Conservation (phyloP, 2,113 vertebrate genomes). For the Periophthalmus modestus region DNA sequence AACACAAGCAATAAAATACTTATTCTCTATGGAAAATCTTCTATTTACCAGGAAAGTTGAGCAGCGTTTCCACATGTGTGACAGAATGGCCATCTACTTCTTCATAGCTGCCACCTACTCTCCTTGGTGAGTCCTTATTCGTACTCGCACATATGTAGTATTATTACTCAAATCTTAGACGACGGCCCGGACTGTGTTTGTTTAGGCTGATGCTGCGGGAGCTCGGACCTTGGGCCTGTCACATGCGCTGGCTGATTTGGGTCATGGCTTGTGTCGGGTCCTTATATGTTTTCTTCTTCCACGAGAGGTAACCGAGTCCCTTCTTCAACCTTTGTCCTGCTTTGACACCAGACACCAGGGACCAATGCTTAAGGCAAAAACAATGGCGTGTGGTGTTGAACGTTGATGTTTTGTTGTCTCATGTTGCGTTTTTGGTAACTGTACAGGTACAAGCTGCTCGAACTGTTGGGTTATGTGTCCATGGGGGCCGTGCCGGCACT, state of each 20-base stretch:
- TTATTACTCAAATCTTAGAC: not conserved
- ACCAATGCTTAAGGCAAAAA: slow-evolving; percentile 40
- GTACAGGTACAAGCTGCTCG: slow-evolving; percentile 92
- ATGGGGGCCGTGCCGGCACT: slow-evolving; percentile 91
- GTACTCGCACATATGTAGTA: not conserved
- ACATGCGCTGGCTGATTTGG: slow-evolving; percentile 95
- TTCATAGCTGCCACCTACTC: slow-evolving; percentile 92
- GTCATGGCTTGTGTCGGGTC: slow-evolving; percentile 86
- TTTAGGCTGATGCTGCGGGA: slow-evolving; percentile 88
- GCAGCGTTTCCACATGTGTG: slow-evolving; percentile 91
- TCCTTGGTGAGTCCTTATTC: slow-evolving; percentile 84
- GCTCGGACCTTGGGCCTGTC: slow-evolving; percentile 86
- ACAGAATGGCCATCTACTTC: slow-evolving; percentile 95
- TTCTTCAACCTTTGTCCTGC: not conserved
- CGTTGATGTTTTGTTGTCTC: slow-evolving; percentile 12
- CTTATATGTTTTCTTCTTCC: slow-evolving; percentile 87
- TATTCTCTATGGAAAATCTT: too few relatives aligned
- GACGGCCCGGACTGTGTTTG: too few relatives aligned
- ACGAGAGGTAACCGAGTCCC: slow-evolving; percentile 81
- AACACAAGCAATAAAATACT: too few relatives aligned
- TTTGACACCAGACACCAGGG: slow-evolving; percentile 21
- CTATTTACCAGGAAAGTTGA: slow-evolving; percentile 79
- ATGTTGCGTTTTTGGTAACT: slow-evolving; percentile 15
- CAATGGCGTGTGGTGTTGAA: not conserved
- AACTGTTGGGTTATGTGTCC: slow-evolving; percentile 86